Evolutionary conservation across 2,797 vertebrate genomes (phyloP), one percentile per base, ranked within the genome.

Genomic region (Sternarchorhynchus goeldii): DNA sequence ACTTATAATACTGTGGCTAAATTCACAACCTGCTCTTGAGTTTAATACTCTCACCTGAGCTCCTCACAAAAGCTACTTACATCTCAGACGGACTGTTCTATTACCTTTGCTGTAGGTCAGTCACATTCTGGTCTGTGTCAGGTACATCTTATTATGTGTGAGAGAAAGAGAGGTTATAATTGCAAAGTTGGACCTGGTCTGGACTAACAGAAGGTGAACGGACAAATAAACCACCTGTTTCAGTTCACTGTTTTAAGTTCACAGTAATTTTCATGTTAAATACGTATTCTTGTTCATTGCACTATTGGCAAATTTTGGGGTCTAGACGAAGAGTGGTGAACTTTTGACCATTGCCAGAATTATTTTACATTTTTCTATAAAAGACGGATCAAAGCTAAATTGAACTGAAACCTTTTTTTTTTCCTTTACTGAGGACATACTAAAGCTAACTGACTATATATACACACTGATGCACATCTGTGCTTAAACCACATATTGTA

Each of bases 191-290:
- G 55, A 36, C 53, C 34, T 45, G 25, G 25, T 12, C 18, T 18
- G 7, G 32, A 59, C 10, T 78, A 66, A 75, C 59, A 50, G 53
- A 72, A 60, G 60, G 74, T 67, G 60, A 66, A 36, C 5, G 18
- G n/a, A 34, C 18, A 80, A 65, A 32, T 63, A 78, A 70, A 21
- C 2, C 18, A 63, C 17, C 67, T 67, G 73, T 79, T 85, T 83
- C 70, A 83, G 79, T 76, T 79, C 76, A 79, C 12, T 73, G 66
- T 81, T 79, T 81, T 85, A 74, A 83, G 83, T 70, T 57, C 8
- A 58, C 60, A 25, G 69, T 70, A 73, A 73, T 73, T 76, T 79
- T 79, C 67, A 73, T 3, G 29, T 76, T 73, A 25, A 65, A 53
- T 50, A 70, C 75, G 77, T 20, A 39, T 60, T 76, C 36, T 59